Evolutionary conservation across 2,113 vertebrate genomes (phyloP).

Genomic region (Galeopterus variegatus): DNA sequence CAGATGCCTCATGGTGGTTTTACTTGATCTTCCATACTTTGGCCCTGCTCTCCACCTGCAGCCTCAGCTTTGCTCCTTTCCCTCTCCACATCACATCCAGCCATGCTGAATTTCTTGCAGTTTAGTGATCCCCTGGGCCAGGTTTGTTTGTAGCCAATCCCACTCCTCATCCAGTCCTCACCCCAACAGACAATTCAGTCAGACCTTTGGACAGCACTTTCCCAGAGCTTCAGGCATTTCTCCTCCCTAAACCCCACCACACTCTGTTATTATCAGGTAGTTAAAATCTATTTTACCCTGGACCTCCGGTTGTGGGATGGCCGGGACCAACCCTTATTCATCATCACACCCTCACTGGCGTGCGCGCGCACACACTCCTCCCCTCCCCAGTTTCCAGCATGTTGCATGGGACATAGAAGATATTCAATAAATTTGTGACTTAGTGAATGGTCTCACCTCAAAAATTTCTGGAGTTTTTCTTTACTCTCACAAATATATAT

Average conservation of each 20-base stretch:
- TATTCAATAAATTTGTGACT: neutral
- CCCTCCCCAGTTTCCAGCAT: neutral
- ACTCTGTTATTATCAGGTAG: neutral
- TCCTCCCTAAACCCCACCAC: neutral
- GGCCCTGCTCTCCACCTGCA: neutral
- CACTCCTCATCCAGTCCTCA: neutral
- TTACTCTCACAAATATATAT: conserved; percentile 94
- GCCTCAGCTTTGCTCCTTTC: neutral
- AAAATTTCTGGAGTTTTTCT: conserved; percentile 94
- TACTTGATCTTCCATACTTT: neutral
- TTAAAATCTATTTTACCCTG: neutral
- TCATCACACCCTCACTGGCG: neutral
- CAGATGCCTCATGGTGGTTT: neutral
- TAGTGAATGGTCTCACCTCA: conserved; percentile 90
- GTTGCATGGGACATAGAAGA: neutral
- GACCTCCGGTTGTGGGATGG: neutral
- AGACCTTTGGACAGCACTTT: neutral
- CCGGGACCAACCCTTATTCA: neutral
- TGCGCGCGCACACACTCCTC: neutral
- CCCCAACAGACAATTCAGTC: neutral
- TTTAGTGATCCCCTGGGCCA: neutral
- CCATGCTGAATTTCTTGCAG: neutral
- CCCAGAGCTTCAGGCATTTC: neutral
- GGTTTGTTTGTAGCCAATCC: neutral
- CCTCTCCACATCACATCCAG: neutral